These are phyloP conservation scores for Thomomys bottae DNA, from an alignment of 2,113 vertebrate genomes.

Conservation along the genomic window DNA sequence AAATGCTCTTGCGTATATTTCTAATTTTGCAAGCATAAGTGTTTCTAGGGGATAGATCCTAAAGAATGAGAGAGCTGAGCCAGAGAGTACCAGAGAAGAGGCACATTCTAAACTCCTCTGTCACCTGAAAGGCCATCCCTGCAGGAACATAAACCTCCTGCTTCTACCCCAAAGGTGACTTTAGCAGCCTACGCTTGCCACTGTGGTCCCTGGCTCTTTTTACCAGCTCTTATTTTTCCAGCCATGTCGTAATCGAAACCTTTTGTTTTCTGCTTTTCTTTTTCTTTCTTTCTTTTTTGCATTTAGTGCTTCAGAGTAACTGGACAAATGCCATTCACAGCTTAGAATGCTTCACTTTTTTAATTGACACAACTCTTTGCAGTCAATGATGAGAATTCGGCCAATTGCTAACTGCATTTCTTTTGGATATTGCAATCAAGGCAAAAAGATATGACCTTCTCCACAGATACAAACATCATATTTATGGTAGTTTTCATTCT, in stretches of 20 bases:
- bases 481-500: slow-evolving; percentile 40
- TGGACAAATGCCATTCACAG: not conserved
- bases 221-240: slow-evolving; percentile 31
- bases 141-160: not conserved
- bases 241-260: not conserved
- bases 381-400: slow-evolving; percentile 42
- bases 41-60: not conserved
- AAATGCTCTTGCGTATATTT: not conserved
- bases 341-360: slow-evolving; percentile 40
- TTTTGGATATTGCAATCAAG: slow-evolving; percentile 47
- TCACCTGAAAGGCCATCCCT: not conserved
- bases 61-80: not conserved
- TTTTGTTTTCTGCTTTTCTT: not conserved
- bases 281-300: not conserved
- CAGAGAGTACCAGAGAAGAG: not conserved
- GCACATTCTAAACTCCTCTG: not conserved
- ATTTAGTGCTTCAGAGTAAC: slow-evolving; percentile 44
- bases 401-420: slow-evolving; percentile 41
- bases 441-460: not conserved
- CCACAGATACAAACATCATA: not conserved
- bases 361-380: slow-evolving; percentile 54
- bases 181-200: not conserved
- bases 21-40: not conserved
- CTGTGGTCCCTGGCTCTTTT: not conserved
- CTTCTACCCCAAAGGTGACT: not conserved